Percentiles rank a stretch among this genome's conserved stretches.
Evolutionary conservation across 2,888 invertebrate genomes (phyloP).

Genomic region (Mylabris sibirica): DNA sequence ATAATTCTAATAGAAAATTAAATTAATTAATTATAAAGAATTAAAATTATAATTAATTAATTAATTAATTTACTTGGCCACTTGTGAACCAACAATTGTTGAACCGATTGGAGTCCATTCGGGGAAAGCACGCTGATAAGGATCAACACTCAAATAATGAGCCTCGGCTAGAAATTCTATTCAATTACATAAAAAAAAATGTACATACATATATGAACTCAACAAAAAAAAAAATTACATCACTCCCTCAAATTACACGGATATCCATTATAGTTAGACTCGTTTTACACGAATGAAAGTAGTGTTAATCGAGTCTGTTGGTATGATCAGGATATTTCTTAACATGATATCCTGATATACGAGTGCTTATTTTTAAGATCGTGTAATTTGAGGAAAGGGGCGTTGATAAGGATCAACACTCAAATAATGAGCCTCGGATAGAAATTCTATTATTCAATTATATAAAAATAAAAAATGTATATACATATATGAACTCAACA

Average conservation of each 20-base stretch:
- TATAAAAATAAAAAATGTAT: neutral
- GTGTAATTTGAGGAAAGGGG: constrained; percentile 64
- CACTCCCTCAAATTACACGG: too few species aligned
- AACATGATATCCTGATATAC: too few species aligned
- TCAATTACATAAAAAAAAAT: constrained; percentile 40
- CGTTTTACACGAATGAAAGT: too few species aligned
- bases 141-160: constrained; percentile 74
- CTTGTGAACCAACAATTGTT: constrained; percentile 75
- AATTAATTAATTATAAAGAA: neutral
- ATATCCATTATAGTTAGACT: too few species aligned
- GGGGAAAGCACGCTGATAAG: constrained; percentile 72
- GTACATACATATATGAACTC: neutral
- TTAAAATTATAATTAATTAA: too few species aligned
- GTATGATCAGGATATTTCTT: too few species aligned
- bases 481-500: neutral
- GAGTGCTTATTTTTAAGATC: too few species aligned
- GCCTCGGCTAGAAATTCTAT: constrained; percentile 73
- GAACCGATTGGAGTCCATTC: constrained; percentile 62
- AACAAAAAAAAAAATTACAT: neutral
- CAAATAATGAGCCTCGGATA: constrained; percentile 72
- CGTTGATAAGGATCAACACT: constrained; percentile 79
- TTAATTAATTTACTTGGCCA: constrained; percentile 76
- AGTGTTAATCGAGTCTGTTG: too few species aligned
- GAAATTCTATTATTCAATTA: constrained; percentile 66
- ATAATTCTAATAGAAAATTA: constrained; percentile 67